Percentiles rank a stretch among this genome's conserved stretches.
Conservation (phyloP, 2,888 invertebrate genomes). For the Sminthurides aquaticus region DNA sequence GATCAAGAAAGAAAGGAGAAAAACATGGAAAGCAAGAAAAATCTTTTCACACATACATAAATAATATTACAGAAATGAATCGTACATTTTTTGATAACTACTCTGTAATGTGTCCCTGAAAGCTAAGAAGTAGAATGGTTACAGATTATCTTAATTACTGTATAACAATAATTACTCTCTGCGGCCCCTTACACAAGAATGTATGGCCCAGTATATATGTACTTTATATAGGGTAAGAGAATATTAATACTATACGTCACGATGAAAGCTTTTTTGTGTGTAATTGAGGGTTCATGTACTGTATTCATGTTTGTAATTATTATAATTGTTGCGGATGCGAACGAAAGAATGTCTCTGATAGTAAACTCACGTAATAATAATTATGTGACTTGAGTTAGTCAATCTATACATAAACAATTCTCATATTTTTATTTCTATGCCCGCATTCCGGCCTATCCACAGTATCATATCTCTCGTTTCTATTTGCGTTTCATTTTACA, state of each 20-base stretch:
- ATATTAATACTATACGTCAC: neutral
- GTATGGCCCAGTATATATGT: neutral
- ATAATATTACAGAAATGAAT: neutral
- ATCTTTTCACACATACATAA: neutral
- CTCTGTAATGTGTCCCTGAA: neutral
- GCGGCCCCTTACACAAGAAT: neutral
- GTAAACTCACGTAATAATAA: neutral
- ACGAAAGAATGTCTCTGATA: neutral
- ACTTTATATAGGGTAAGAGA: neutral
- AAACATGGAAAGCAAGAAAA: no score
- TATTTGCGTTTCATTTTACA: no score
- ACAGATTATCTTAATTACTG: no score
- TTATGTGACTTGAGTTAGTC: neutral
- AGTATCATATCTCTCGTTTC: no score
- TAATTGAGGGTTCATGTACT: neutral
- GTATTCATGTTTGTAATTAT: neutral
- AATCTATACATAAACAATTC: no score
- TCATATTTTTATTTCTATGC: no score
- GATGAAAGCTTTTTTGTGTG: neutral
- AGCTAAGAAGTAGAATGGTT: no score
- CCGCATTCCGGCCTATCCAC: no score
- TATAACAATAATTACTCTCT: neutral
- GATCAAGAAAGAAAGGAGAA: no score
- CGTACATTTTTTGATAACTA: slow-evolving; percentile 1
- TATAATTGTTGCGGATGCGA: neutral